phyloP scores from a whole-genome alignment of 2,113 vertebrate genomes.

The Petromus typicus region DNA sequence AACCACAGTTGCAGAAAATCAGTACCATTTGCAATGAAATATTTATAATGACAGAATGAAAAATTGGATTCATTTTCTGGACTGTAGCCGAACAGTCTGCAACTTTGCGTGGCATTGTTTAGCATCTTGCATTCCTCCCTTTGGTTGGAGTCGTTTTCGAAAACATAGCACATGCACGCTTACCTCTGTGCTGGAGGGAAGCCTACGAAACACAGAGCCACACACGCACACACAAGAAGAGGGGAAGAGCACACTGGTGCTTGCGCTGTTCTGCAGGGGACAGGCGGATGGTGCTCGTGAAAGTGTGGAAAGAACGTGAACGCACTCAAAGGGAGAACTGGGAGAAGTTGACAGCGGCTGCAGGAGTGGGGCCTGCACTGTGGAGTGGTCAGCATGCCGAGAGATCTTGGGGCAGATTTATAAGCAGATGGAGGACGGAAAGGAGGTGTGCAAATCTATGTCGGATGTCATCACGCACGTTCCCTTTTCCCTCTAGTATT shows the following conservation, averaged over 20 bases:
- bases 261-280: neutral
- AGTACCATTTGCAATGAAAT: conserved; percentile 93
- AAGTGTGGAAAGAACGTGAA: neutral
- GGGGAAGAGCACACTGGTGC: neutral
- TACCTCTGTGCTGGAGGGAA: conserved; percentile 80
- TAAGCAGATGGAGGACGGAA: neutral
- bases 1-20: conserved; percentile 92
- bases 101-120: conserved; percentile 87
- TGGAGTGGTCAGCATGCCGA: neutral
- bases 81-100: conserved; percentile 90
- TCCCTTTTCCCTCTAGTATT: neutral
- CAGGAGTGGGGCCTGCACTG: neutral
- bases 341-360: neutral
- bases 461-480: neutral
- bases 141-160: conserved; percentile 81
- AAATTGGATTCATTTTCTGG: conserved; percentile 94
- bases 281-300: neutral
- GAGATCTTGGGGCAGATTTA: neutral
- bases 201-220: conserved; percentile 80
- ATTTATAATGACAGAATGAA: conserved; percentile 94
- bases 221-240: neutral
- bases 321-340: neutral
- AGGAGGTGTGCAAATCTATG: neutral
- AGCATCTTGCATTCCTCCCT: conserved; percentile 85
- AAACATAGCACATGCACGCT: conserved; percentile 56